Percentiles rank a stretch among this genome's conserved stretches.
These are phyloP conservation scores for Capra hircus DNA, from an alignment of 2,113 vertebrate species.

Conservation along the genomic window DNA sequence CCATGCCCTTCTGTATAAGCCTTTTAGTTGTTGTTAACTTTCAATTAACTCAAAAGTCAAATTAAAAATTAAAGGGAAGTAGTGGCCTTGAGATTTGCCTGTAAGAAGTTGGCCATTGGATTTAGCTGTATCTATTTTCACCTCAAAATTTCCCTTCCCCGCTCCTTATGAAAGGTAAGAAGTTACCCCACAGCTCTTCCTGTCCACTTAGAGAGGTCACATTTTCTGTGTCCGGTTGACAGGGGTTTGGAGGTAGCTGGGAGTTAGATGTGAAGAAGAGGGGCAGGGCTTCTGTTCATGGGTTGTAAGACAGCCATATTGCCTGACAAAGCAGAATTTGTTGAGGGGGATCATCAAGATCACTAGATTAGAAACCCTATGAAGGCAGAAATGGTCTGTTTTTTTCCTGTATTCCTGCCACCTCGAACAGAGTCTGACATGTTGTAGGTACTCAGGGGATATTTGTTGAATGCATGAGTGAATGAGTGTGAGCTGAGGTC, in stretches of 20 bases:
- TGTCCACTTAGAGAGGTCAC: background rate
- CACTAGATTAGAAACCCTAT: background rate
- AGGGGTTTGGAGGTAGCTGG: background rate
- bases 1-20: background rate
- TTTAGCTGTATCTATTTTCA: background rate
- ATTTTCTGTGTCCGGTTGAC: background rate
- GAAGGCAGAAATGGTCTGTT: background rate
- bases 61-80: slow-evolving; percentile 36
- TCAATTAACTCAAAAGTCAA: background rate
- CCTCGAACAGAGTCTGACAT: background rate
- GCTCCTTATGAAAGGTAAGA: background rate
- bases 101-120: background rate
- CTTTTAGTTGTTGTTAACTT: background rate
- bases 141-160: background rate
- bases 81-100: background rate
- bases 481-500: background rate
- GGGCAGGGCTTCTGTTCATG: background rate
- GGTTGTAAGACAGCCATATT: background rate
- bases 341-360: background rate
- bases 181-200: background rate
- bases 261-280: background rate
- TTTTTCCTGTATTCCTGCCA: background rate
- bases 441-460: background rate
- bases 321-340: background rate
- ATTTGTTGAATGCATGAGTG: background rate